Conservation (phyloP, 2,888 invertebrate genomes). For the Polyploca ridens region DNA sequence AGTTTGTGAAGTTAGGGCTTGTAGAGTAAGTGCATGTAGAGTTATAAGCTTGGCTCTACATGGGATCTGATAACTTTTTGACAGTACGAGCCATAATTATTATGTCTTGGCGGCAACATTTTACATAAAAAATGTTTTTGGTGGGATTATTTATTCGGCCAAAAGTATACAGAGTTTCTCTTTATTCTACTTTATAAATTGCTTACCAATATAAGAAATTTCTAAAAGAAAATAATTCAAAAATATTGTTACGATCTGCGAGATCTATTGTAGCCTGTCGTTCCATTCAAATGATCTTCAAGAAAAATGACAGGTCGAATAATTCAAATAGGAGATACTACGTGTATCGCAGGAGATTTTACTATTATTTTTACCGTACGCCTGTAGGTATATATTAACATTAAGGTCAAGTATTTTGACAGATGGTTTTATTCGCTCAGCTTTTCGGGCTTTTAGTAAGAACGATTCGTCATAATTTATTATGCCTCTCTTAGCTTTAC, state of each 20-base stretch:
- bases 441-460: background rate
- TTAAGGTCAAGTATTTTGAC: slow-evolving; percentile 3
- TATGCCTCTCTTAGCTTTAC: slow-evolving; percentile 10
- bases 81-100: too few relatives aligned
- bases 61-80: too few relatives aligned
- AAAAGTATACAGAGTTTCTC: too few relatives aligned
- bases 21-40: too few relatives aligned
- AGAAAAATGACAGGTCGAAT: background rate
- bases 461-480: slow-evolving; percentile 11
- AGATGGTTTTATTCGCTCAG: slow-evolving; percentile 5
- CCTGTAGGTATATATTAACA: background rate
- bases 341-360: background rate
- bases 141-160: too few relatives aligned
- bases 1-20: too few relatives aligned
- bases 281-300: background rate
- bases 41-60: too few relatives aligned
- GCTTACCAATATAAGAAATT: background rate
- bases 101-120: too few relatives aligned
- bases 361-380: background rate
- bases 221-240: background rate
- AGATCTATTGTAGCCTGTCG: background rate
- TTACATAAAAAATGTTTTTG: too few relatives aligned
- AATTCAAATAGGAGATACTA: background rate
- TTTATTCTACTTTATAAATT: background rate
- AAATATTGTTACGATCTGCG: background rate